Conservation (phyloP, 2,888 invertebrate genomes). For the Synergus umbraculus region DNA sequence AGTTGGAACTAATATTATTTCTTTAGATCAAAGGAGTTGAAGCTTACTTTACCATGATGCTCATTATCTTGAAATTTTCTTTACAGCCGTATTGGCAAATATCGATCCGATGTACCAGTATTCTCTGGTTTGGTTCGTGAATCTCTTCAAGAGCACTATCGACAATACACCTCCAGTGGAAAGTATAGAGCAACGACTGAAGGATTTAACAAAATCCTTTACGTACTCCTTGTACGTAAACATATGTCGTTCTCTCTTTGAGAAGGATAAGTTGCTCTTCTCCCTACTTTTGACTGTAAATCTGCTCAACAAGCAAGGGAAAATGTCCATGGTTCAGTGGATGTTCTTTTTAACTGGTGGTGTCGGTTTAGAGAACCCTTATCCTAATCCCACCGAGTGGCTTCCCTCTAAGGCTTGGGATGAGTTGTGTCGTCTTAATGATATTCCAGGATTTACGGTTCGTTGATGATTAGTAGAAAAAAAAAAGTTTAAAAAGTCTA, state of each 20-base stretch:
- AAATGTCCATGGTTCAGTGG: conserved; percentile 85
- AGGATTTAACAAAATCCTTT: conserved; percentile 88
- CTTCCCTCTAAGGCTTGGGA: conserved; percentile 87
- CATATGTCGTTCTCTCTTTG: conserved; percentile 95
- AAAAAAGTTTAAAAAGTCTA: conserved; percentile 39
- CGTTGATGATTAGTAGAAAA: conserved; percentile 1
- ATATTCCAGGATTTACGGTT: conserved; percentile 78
- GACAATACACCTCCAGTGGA: conserved; percentile 91
- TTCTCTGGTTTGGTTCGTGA: conserved; percentile 95
- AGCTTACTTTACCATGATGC: background rate
- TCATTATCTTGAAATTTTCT: conserved; percentile 19
- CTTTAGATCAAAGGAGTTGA: background rate
- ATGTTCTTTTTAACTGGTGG: conserved; percentile 94
- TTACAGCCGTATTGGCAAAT: conserved; percentile 88
- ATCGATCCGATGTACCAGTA: conserved; percentile 99
- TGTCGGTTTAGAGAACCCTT: conserved; percentile 88
- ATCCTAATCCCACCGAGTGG: conserved; percentile 86
- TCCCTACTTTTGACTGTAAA: conserved; percentile 88
- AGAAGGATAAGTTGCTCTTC: conserved; percentile 96
- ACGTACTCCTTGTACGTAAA: conserved; percentile 94
- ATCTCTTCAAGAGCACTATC: conserved; percentile 90
- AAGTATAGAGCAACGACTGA: conserved; percentile 86
- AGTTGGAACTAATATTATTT: conserved; percentile 18
- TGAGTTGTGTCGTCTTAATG: conserved; percentile 84
- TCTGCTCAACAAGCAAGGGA: conserved; percentile 82